These are phyloP conservation scores for Megalops atlanticus DNA, from an alignment of 2,113 vertebrate genomes.

Conservation along the genomic window DNA sequence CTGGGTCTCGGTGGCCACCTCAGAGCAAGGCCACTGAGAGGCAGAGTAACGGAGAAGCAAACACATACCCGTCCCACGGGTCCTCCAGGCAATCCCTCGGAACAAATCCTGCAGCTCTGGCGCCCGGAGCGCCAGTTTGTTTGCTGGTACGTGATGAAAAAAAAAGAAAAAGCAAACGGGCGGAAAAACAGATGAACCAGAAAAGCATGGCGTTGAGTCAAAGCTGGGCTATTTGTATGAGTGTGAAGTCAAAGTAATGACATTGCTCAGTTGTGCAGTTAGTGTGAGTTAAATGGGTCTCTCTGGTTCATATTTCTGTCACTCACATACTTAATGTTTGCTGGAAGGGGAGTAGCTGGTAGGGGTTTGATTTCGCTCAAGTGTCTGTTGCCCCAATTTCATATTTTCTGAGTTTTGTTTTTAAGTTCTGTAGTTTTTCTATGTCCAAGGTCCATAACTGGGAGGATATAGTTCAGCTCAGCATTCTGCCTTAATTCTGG, in stretches of 20 bases:
- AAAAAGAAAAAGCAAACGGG: neutral
- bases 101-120: slow-evolving; percentile 10
- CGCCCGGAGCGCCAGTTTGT: neutral
- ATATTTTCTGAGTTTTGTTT: neutral
- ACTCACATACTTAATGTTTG: neutral
- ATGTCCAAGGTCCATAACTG: neutral
- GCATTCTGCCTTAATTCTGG: neutral
- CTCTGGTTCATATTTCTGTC: neutral
- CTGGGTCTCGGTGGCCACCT: too few species aligned
- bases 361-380: neutral
- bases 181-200: neutral
- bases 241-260: neutral
- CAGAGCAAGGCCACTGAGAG: neutral
- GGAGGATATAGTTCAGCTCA: neutral
- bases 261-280: too few species aligned
- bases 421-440: neutral
- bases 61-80: neutral
- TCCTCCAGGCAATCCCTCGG: neutral
- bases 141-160: neutral
- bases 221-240: neutral
- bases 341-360: neutral
- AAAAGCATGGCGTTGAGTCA: neutral
- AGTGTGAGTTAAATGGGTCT: neutral
- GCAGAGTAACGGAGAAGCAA: neutral
- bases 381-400: neutral